Evolutionary conservation across 64 coral and sea anemone species (phyloP).

Genomic region (Trachythela sp.): DNA sequence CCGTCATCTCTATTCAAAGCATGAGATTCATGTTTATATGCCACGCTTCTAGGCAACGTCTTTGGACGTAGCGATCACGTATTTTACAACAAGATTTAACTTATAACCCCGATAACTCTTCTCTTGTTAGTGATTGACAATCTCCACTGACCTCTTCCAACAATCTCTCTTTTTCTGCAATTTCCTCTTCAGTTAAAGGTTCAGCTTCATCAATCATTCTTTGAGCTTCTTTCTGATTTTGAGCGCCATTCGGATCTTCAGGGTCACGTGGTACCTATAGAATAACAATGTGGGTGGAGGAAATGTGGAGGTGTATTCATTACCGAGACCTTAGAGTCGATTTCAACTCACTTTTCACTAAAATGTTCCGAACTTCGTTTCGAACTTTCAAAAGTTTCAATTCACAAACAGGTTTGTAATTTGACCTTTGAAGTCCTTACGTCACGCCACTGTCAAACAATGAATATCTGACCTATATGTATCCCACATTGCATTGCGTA

Average conservation of each 20-base stretch:
- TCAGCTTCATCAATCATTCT: slow-evolving; percentile 84
- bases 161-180: slow-evolving; percentile 81
- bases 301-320: background rate
- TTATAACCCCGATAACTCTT: background rate
- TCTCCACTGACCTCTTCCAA: slow-evolving; percentile 70
- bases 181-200: slow-evolving; percentile 78
- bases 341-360: too few relatives aligned
- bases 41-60: too few relatives aligned
- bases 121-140: background rate
- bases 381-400: too few relatives aligned
- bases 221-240: slow-evolving; percentile 86
- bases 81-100: background rate
- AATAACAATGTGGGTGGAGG: background rate
- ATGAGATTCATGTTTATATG: too few relatives aligned
- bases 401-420: too few relatives aligned
- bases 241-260: slow-evolving; percentile 80
- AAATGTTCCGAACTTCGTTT: too few relatives aligned
- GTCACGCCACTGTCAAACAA: too few relatives aligned
- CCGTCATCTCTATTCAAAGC: too few relatives aligned
- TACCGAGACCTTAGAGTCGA: too few relatives aligned
- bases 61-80: background rate
- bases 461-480: too few relatives aligned
- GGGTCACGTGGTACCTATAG: slow-evolving; percentile 76
- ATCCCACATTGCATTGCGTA: too few relatives aligned
- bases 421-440: too few relatives aligned